These are phyloP conservation scores for Virgularia gustaviana DNA, from an alignment of 92 coral and sea anemone genomes.

Conservation along the genomic window DNA sequence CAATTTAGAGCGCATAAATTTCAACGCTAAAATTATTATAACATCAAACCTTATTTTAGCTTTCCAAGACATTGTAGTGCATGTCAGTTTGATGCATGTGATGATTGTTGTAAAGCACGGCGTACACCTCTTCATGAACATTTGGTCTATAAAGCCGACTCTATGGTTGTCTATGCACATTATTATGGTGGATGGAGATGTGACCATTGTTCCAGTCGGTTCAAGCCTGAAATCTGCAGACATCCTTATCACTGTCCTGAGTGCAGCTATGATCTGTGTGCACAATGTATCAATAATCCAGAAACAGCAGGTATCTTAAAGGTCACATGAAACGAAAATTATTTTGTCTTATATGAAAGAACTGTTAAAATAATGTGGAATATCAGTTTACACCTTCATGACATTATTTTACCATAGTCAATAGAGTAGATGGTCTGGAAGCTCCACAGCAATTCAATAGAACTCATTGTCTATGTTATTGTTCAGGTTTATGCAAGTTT, in stretches of 20 bases:
- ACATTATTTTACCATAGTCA: too few species aligned
- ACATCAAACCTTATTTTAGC: constrained; percentile 35
- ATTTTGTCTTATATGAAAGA: too few species aligned
- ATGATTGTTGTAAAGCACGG: constrained; percentile 60
- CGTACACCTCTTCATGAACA: constrained; percentile 62
- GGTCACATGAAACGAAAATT: too few species aligned
- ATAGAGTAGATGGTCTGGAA: too few species aligned
- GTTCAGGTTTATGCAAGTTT: too few species aligned
- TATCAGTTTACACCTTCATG: too few species aligned
- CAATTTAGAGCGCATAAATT: neutral
- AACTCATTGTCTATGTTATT: too few species aligned
- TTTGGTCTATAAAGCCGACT: constrained; percentile 67
- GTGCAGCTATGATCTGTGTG: constrained; percentile 82
- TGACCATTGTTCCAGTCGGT: constrained; percentile 68
- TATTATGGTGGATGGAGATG: constrained; percentile 89
- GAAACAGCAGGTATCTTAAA: constrained; percentile 2
- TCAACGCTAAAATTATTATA: neutral
- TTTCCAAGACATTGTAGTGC: constrained; percentile 69
- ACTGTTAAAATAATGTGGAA: too few species aligned
- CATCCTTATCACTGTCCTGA: constrained; percentile 77
- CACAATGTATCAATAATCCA: constrained; percentile 54
- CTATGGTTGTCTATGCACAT: constrained; percentile 58
- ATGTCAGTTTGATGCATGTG: constrained; percentile 84
- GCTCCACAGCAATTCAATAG: too few species aligned
- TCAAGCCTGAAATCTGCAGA: constrained; percentile 47